These are phyloP conservation scores for Scaptomyza montana DNA, from an alignment of 1,140 invertebrate species.

Conservation along the genomic window DNA sequence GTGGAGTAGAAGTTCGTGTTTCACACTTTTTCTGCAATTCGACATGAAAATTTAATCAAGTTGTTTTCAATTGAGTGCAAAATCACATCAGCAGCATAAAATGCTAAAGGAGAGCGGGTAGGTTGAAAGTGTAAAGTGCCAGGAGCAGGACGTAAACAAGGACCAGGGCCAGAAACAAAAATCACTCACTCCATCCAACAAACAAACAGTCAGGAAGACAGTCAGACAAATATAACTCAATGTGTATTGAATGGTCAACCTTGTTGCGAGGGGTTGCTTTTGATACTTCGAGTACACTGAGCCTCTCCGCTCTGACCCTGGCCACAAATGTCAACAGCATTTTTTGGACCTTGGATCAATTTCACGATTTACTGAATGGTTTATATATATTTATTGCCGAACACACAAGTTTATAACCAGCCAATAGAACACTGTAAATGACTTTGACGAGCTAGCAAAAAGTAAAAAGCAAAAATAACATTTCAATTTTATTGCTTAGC, in stretches of 20 bases:
- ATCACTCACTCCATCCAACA: slow-evolving; percentile 7
- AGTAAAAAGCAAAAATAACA: slow-evolving; percentile 49
- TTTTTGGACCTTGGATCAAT: slow-evolving; percentile 15
- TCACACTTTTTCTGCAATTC: slow-evolving; percentile 55
- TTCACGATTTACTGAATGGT: slow-evolving; percentile 44
- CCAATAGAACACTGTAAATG: slow-evolving; percentile 60
- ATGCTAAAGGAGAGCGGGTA: slow-evolving; percentile 23
- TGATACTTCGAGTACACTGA: neutral
- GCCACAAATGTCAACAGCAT: slow-evolving; percentile 68
- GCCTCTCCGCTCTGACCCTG: neutral
- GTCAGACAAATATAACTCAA: slow-evolving; percentile 27
- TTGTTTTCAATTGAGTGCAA: slow-evolving; percentile 80
- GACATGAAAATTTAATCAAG: slow-evolving; percentile 78
- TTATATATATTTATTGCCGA: slow-evolving; percentile 68
- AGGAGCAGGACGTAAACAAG: neutral
- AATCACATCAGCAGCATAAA: slow-evolving; percentile 74
- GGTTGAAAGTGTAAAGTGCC: slow-evolving; percentile 23
- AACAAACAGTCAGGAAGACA: slow-evolving; percentile 2
- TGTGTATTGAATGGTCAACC: slow-evolving; percentile 23
- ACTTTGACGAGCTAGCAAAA: slow-evolving; percentile 66
- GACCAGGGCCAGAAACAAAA: neutral
- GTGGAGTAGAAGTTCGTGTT: slow-evolving; percentile 62
- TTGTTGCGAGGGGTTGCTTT: slow-evolving; percentile 26
- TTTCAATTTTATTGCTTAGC: slow-evolving; percentile 75
- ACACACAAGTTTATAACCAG: slow-evolving; percentile 77